Percentiles rank a stretch among this genome's conserved stretches.
Conservation (phyloP, 2,113 vertebrate species). For the Notothenia rossii region DNA sequence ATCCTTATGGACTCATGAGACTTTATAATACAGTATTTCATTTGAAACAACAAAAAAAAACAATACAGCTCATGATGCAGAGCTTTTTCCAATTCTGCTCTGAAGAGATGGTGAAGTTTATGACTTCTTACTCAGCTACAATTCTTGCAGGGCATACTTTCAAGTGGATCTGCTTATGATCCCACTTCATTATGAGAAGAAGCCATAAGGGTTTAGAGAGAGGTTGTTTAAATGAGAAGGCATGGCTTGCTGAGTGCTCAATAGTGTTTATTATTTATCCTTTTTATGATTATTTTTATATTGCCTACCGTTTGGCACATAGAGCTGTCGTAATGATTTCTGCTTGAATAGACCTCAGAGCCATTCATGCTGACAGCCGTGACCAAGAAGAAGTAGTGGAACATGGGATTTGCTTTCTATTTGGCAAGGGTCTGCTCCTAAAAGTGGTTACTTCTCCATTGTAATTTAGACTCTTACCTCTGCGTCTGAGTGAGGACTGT, state of each 20-base stretch:
- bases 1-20: constrained; percentile 30
- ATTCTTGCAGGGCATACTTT: constrained; percentile 53
- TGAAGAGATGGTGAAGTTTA: constrained; percentile 26
- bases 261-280: constrained; percentile 8
- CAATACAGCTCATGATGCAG: constrained; percentile 29
- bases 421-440: constrained; percentile 50
- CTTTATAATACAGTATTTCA: constrained; percentile 3
- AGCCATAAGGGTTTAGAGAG: constrained; percentile 26
- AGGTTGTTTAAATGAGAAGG: constrained; percentile 29
- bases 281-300: constrained; percentile 65
- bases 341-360: constrained; percentile 47
- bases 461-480: constrained; percentile 42
- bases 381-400: constrained; percentile 52
- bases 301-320: constrained; percentile 29
- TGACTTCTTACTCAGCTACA: constrained; percentile 18
- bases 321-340: constrained; percentile 43
- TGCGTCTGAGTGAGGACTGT: constrained; percentile 32
- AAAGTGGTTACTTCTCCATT: constrained; percentile 43
- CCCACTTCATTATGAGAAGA: constrained; percentile 25
- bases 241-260: constrained; percentile 37
- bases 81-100: constrained; percentile 7
- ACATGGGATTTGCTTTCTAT: constrained; percentile 64
- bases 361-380: constrained; percentile 56
- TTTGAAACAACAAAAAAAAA: constrained; percentile 19
- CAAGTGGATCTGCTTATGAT: constrained; percentile 56